These are phyloP conservation scores for Aythya fuligula DNA, from an alignment of 2,797 vertebrate genomes.

Conservation along the genomic window DNA sequence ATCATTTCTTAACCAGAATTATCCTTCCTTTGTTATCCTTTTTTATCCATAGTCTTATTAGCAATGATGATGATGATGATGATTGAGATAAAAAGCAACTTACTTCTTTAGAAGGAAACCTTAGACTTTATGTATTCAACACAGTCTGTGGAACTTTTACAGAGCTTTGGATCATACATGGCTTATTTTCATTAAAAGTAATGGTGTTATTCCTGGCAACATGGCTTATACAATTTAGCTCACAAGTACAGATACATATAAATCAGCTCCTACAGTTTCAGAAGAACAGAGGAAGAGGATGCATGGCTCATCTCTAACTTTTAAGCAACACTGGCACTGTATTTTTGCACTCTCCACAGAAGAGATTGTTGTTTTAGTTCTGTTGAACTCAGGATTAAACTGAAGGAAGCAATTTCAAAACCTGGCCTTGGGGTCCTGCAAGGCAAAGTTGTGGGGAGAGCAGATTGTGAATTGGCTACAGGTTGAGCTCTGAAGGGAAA, in stretches of 20 bases:
- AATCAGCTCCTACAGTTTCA: conserved; percentile 21
- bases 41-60: neutral
- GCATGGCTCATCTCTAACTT: neutral
- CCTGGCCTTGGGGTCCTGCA: neutral
- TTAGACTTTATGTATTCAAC: conserved; percentile 38
- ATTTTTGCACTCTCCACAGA: neutral
- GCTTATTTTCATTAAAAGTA: conserved; percentile 60
- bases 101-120: conserved; percentile 20
- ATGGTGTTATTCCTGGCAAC: conserved; percentile 26
- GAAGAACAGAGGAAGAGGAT: conserved; percentile 34
- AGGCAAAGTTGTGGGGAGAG: neutral
- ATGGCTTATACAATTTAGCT: neutral
- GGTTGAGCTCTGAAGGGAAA: neutral
- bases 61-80: neutral
- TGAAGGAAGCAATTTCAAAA: conserved; percentile 33
- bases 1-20: neutral
- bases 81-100: neutral
- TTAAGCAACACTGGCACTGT: neutral
- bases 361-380: conserved; percentile 3
- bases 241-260: neutral
- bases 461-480: neutral
- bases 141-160: conserved; percentile 26
- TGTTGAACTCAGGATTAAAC: conserved; percentile 22
- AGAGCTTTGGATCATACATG: conserved; percentile 33
- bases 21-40: neutral